phyloP scores from a whole-genome alignment of 2,113 vertebrate genomes.

The Paramisgurnus dabryanus region DNA sequence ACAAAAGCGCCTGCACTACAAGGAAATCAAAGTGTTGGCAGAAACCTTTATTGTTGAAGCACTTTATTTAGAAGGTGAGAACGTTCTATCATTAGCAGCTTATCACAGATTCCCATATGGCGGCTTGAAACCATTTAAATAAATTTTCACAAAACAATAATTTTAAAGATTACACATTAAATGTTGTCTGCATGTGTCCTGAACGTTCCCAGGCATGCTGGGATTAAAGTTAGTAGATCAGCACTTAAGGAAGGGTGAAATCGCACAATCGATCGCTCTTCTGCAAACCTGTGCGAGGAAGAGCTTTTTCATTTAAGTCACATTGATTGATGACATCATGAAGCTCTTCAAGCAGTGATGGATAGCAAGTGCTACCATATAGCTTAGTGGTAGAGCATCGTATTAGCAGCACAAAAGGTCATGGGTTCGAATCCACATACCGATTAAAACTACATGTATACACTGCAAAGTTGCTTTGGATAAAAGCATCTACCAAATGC shows the following conservation, averaged over 20 bases:
- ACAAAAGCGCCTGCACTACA: conserved; percentile 8
- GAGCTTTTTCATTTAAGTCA: neutral
- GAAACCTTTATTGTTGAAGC: conserved; percentile 3
- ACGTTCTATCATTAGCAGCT: neutral
- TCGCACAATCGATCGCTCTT: neutral
- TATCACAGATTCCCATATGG: conserved; percentile 8
- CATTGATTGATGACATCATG: conserved; percentile 3
- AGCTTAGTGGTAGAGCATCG: no score
- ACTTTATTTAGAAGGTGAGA: neutral
- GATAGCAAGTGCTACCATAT: no score
- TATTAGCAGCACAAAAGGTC: no score
- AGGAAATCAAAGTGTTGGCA: conserved; percentile 13
- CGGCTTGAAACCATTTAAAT: neutral
- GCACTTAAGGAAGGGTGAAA: neutral
- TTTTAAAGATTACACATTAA: neutral
- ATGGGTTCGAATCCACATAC: no score
- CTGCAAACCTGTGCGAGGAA: neutral
- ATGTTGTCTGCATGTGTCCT: neutral
- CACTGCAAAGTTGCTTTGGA: no score
- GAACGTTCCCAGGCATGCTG: neutral
- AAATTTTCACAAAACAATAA: neutral
- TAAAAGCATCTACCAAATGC: no score
- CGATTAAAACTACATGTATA: no score
- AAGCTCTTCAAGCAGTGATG: neutral
- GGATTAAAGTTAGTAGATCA: neutral